Evolutionary conservation across 2,113 vertebrate species (phyloP).

Genomic region (Choloepus hoffmanni): DNA sequence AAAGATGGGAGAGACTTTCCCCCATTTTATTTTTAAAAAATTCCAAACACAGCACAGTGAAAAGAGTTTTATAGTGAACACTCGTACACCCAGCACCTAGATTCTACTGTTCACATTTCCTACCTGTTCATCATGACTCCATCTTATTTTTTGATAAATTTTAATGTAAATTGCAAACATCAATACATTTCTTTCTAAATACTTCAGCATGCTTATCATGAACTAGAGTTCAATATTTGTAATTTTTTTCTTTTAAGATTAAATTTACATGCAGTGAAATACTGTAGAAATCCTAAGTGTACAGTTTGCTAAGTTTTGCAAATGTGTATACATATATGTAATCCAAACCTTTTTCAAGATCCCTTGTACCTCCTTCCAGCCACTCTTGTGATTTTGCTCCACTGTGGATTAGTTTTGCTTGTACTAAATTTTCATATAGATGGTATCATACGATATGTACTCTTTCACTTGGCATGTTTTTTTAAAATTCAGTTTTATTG

Average conservation of each 20-base stretch:
- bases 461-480: background rate
- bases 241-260: conserved; percentile 22
- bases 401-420: background rate
- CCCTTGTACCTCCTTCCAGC: background rate
- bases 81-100: background rate
- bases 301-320: background rate
- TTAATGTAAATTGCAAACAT: background rate
- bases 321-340: background rate
- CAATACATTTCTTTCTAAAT: background rate
- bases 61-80: background rate
- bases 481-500: too few species aligned
- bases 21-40: background rate
- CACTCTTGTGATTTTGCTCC: background rate
- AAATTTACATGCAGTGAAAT: background rate
- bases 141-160: background rate
- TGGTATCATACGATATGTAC: background rate
- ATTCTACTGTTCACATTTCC: background rate
- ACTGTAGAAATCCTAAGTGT: background rate
- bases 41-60: background rate
- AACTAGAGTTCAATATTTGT: background rate
- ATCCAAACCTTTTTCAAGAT: background rate
- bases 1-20: background rate
- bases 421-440: background rate
- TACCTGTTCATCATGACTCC: background rate
- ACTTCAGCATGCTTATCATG: background rate